Evolutionary conservation across 2,797 vertebrate genomes (phyloP).

Genomic region (Lepilemur ruficaudatus): DNA sequence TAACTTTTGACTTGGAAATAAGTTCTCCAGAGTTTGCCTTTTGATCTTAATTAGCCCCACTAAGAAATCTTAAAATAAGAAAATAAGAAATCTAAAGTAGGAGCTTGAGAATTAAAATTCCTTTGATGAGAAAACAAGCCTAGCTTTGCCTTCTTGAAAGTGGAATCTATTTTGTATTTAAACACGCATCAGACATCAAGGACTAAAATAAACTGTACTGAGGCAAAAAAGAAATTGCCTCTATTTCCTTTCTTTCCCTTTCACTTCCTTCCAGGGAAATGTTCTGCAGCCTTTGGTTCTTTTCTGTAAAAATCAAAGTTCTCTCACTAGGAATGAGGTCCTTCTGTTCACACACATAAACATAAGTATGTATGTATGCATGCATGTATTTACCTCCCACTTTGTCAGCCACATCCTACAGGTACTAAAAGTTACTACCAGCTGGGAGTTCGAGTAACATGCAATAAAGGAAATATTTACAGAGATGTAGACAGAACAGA

Average conservation of each 20-base stretch:
- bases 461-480: background rate
- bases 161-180: background rate
- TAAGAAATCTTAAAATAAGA: background rate
- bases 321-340: background rate
- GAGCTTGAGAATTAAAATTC: background rate
- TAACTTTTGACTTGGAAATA: background rate
- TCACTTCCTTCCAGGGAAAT: background rate
- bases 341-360: background rate
- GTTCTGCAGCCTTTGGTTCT: background rate
- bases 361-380: background rate
- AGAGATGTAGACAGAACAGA: background rate
- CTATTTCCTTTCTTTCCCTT: background rate
- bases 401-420: background rate
- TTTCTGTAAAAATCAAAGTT: background rate
- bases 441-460: background rate
- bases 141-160: background rate
- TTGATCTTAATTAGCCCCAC: background rate
- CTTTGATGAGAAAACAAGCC: background rate
- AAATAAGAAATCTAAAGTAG: background rate
- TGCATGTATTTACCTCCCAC: background rate
- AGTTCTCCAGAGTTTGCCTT: background rate
- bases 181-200: background rate
- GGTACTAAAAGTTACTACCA: background rate
- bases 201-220: background rate
- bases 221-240: background rate